Evolutionary conservation across 2,888 invertebrate species (phyloP), one percentile per base, ranked within the genome.

Genomic region (Iselma pallidipennis): DNA sequence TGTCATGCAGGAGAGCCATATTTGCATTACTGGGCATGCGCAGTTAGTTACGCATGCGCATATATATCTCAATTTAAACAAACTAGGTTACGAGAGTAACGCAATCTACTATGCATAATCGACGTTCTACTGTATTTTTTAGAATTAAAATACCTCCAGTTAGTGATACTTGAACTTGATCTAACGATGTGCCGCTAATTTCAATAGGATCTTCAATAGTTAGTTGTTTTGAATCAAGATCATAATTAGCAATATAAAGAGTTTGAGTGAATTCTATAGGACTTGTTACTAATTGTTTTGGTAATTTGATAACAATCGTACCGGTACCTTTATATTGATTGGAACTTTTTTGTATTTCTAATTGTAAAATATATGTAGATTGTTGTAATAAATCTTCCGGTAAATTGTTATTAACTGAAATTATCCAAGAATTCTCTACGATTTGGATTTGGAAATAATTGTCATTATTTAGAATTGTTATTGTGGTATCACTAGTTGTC

Each of bases 231-330:
- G 10, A 12, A 12, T 1, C 4, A 1, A 4, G 3, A 29, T 29
- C 29, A 55, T 71, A 71, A 16, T 37, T 29, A 37, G 60, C 71
- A 21, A 45, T 54, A 51, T 67, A 71, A 33, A 65, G 33, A 6
- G 33, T 45, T 23, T 61, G 25, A 1, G 49, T 31, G 33, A 71
- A 70, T 26, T 53, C 50, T 49, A 59, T 55, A 2, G 29, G 29
- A 29, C 12, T 29, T 1, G n/a, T n/a, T n/a, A n/a, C n/a, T n/a
- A 12, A 29, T 29, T 33, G 33, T 56, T 42, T 3, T 23, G 69
- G 68, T 12, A 72, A 55, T 51, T 67, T 61, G 1, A 73, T 63
- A 21, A 70, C 56, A 25, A 73, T 33, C 14, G 61, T 67, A 7
- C 70, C 63, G 12, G 55, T 65, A 25, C 54, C n/a, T n/a, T n/a